These are phyloP conservation scores for Oreochromis mossambicus DNA, from an alignment of 2,797 vertebrate species.

Conservation along the genomic window DNA sequence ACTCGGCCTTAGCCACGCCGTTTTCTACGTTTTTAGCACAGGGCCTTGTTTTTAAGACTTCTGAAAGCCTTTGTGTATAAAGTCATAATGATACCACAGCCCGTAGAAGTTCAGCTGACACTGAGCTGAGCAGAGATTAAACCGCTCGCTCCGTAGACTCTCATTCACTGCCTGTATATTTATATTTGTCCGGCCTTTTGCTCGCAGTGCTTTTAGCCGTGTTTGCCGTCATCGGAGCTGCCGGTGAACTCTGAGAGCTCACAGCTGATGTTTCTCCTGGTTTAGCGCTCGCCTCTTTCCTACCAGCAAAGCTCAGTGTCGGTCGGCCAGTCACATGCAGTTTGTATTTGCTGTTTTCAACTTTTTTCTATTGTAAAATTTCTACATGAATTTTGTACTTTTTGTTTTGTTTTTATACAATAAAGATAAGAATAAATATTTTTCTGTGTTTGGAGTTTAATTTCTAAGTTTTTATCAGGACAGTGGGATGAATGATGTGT, in stretches of 20 bases:
- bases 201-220: not conserved
- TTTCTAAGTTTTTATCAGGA: not conserved
- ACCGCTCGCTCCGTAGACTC: not conserved
- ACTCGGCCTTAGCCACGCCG: not conserved
- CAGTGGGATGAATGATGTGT: not conserved
- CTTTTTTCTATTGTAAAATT: conserved; percentile 70
- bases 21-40: not conserved
- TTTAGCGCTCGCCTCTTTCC: conserved; percentile 22
- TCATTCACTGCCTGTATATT: not conserved
- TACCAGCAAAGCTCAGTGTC: conserved; percentile 16
- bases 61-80: not conserved
- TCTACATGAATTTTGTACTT: conserved; percentile 75
- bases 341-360: conserved; percentile 65
- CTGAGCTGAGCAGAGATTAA: not conserved
- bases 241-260: not conserved
- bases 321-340: conserved; percentile 64
- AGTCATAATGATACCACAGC: not conserved
- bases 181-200: not conserved
- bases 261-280: conserved; percentile 14
- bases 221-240: not conserved
- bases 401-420: conserved; percentile 68
- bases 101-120: not conserved
- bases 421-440: conserved; percentile 63
- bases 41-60: not conserved
- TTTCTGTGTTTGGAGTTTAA: not conserved